Conservation (phyloP, 2,113 vertebrate genomes). For the Lycocorax pyrrhopterus region DNA sequence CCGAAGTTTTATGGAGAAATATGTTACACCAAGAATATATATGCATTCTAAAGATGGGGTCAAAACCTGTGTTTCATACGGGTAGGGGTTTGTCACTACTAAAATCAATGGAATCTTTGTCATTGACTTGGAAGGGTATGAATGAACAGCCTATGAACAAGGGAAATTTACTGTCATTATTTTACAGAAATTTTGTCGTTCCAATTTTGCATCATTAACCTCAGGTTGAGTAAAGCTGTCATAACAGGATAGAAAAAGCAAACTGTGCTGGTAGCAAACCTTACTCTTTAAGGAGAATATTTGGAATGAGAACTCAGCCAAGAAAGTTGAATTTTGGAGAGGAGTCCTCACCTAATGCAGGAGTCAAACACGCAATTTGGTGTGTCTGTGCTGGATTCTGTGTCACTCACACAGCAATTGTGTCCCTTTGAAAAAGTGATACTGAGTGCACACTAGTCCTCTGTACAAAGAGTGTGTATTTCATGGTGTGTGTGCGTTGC, state of each 20-base stretch:
- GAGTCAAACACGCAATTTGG: neutral
- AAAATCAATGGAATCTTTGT: slow-evolving; percentile 11
- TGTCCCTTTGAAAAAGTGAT: neutral
- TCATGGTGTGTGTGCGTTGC: neutral
- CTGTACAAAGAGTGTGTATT: neutral
- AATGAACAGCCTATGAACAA: slow-evolving; percentile 11
- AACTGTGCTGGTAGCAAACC: neutral
- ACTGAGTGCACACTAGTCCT: neutral
- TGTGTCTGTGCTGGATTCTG: neutral
- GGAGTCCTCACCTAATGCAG: neutral
- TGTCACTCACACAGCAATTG: neutral
- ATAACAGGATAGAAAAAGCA: neutral
- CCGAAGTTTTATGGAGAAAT: neutral
- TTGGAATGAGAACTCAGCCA: neutral
- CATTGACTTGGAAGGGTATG: neutral
- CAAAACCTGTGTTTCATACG: neutral
- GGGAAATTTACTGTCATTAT: neutral
- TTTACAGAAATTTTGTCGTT: neutral
- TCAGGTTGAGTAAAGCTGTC: neutral
- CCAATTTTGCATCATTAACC: neutral
- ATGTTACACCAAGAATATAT: neutral
- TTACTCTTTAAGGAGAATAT: neutral
- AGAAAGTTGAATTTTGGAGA: neutral
- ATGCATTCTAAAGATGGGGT: neutral
- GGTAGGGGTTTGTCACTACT: neutral